Base-by-base conservation (phyloP, 1,140 invertebrate species). In the Cepaea nemoralis region DNA sequence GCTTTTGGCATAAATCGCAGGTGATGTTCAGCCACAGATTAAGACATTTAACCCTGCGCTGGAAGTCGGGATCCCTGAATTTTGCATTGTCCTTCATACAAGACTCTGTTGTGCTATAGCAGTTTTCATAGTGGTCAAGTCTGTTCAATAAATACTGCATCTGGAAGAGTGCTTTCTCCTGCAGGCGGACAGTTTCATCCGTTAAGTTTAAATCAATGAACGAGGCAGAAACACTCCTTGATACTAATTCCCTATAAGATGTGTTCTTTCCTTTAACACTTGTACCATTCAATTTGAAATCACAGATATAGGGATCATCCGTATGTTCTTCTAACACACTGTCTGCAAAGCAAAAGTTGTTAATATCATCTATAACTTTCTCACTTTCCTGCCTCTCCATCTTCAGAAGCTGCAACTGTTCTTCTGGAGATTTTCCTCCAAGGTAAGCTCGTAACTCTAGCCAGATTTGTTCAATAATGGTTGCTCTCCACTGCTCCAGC, bases 11-110 rank as follows among this genome's bases (percentile, higher is more conserved):
- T 90, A 96, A 94, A 87, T 96, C 95, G 88, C 94, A 94, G 0
- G 95, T 96, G 90, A 96, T 95, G 90, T 97, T 98, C 87, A 95
- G 96, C 96, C 96, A 98, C 5, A 97, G 92, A 88, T 95, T 96
- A 93, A 98, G 94, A 8, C 96, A 94, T 88, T 94, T 95, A 10
- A 96, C 93, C 85, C 94, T 92, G 0, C 92, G 93, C 19, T 93
- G 93, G 89, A 96, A 96, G 77, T 94, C 92, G 35, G 92, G 86
- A 83, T 93, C 94, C 82, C 93, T 94, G 86, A 95, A 96, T 8
- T 95, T 90, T 1, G 95, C 94, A 92, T 95, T 95, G 77, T 95
- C 93, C 14, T 91, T 88, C 0, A 93, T 94, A 90, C 97, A 95
- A 35, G 95, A 94, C 83, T 94, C 94, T n/a, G 94, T 94, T 0